These are phyloP conservation scores for Kryptolebias ocellatus DNA, from an alignment of 2,797 vertebrate genomes.

Conservation along the genomic window DNA sequence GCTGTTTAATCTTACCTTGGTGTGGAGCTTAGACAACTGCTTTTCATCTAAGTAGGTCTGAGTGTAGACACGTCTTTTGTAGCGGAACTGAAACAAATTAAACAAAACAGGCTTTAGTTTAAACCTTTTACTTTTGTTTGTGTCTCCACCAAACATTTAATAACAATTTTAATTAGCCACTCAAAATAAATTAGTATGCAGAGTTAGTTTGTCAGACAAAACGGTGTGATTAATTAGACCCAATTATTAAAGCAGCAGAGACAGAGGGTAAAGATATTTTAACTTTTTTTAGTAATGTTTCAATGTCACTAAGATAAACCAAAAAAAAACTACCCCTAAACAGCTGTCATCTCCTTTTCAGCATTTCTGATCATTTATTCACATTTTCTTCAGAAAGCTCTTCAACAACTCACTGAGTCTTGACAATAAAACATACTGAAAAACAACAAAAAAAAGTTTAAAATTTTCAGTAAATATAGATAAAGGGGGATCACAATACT, in stretches of 20 bases:
- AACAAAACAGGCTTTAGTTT: slow-evolving; percentile 9
- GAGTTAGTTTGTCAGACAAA: slow-evolving; percentile 6
- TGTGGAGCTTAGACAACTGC: slow-evolving; percentile 95
- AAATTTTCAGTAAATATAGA: background rate
- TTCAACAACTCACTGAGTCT: slow-evolving; percentile 7
- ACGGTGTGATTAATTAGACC: slow-evolving; percentile 1
- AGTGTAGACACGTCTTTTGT: slow-evolving; percentile 95
- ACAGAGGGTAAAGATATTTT: slow-evolving; percentile 2
- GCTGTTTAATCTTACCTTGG: slow-evolving; percentile 86
- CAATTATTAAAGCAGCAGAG: slow-evolving; percentile 8
- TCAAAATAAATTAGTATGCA: slow-evolving; percentile 13
- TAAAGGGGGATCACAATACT: background rate
- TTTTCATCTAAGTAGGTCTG: slow-evolving; percentile 95
- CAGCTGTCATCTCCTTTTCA: slow-evolving; percentile 13
- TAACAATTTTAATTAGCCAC: background rate
- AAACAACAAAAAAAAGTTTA: slow-evolving; percentile 6
- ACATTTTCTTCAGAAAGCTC: slow-evolving; percentile 22
- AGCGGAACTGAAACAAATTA: slow-evolving; percentile 89
- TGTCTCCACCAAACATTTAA: slow-evolving; percentile 3
- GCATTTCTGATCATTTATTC: slow-evolving; percentile 9
- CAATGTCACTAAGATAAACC: background rate
- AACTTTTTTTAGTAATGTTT: slow-evolving; percentile 27
- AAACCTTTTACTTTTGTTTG: background rate
- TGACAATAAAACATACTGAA: slow-evolving; percentile 6
- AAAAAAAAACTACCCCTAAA: slow-evolving; percentile 22